Evolutionary conservation across 2,797 vertebrate genomes (phyloP).

Genomic region (Cirrhinus molitorella): DNA sequence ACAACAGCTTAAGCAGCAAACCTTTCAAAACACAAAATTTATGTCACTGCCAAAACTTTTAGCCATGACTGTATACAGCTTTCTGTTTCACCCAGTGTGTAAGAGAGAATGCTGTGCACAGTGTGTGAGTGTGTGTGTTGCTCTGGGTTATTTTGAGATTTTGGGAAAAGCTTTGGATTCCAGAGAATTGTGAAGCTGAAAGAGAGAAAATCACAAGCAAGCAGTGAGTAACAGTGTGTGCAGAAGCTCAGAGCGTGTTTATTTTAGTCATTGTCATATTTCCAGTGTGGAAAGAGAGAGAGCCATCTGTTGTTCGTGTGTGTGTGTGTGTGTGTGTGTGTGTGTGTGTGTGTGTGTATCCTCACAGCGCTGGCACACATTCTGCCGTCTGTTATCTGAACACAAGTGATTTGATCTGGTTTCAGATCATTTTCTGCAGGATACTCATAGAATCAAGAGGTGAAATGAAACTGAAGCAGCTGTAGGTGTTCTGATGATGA

Average conservation of each 20-base stretch:
- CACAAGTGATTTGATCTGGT: constrained; percentile 66
- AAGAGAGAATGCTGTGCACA: not conserved
- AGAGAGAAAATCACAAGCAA: not conserved
- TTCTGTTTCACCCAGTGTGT: not conserved
- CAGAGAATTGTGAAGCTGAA: constrained; percentile 1
- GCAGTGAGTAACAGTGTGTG: not conserved
- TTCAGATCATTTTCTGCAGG: not conserved
- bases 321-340: not conserved
- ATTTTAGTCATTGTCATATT: constrained; percentile 69
- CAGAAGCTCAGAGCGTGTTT: constrained; percentile 61
- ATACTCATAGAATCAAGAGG: not conserved
- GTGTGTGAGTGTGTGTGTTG: constrained; percentile 2
- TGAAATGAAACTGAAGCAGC: not conserved
- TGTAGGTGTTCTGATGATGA: not conserved
- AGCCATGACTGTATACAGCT: not conserved
- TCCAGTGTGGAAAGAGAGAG: constrained; percentile 11
- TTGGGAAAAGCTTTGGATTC: constrained; percentile 27
- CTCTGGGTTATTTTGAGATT: constrained; percentile 48
- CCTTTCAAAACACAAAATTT: too few relatives aligned
- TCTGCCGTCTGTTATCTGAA: constrained; percentile 73
- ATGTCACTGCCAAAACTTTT: too few relatives aligned
- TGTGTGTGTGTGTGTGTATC: constrained; percentile 42
- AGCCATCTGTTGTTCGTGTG: constrained; percentile 11
- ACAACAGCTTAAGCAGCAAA: too few relatives aligned
- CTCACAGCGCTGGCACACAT: constrained; percentile 45